Conservation (phyloP, 2,888 invertebrate species). For the Idaea aversata region DNA sequence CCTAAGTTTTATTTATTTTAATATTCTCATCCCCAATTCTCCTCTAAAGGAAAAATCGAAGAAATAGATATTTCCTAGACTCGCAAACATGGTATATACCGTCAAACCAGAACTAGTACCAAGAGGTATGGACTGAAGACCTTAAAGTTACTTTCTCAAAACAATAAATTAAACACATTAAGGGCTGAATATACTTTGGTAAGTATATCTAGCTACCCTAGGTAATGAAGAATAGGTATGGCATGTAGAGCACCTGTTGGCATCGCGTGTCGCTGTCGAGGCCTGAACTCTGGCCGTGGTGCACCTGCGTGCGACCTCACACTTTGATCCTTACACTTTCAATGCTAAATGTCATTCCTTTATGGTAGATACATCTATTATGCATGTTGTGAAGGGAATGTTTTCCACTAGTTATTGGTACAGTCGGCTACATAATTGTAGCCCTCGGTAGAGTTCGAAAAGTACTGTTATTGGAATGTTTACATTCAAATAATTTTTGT, state of each 20-base stretch:
- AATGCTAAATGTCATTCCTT: constrained; percentile 1
- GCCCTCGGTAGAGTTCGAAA: no score
- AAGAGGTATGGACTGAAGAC: no score
- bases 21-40: no score
- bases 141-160: not conserved
- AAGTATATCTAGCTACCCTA: not conserved
- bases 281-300: not conserved
- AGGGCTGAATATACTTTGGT: not conserved
- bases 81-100: no score
- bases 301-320: constrained; percentile 1
- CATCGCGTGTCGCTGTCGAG: constrained; percentile 6
- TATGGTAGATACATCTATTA: not conserved
- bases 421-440: no score
- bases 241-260: constrained; percentile 36
- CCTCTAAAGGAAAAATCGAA: no score
- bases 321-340: constrained; percentile 2
- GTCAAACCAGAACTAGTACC: no score
- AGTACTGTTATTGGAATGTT: no score
- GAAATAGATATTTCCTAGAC: no score
- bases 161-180: not conserved
- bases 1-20: no score
- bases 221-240: not conserved
- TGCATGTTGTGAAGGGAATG: not conserved
- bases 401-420: not conserved
- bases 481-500: no score